Evolutionary conservation across 2,797 vertebrate genomes (phyloP), one percentile per base, ranked within the genome.

Genomic region (Cyclura pinguis): DNA sequence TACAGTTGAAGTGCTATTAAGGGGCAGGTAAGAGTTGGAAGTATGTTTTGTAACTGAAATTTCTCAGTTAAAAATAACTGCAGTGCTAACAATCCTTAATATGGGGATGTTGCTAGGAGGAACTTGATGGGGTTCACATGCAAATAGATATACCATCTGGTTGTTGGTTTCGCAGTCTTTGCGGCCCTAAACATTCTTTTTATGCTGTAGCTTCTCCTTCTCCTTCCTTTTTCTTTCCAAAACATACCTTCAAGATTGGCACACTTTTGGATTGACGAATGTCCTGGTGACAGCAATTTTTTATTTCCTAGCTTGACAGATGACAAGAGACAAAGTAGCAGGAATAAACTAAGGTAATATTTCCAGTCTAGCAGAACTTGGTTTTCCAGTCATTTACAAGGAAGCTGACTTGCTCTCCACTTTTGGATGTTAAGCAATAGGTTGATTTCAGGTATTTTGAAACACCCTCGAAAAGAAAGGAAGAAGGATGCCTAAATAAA

Each of bases 191-290:
- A 42, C 69, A 64, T 89, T 69, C 83, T 59, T 62, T 47, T 90
- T 89, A 78, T 35, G 90, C 77, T 47, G 8, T 12, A 4, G 3
- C 3, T 27, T 69, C 27, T 12, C 59, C 20, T 24, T 76, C 93
- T 14, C 50, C 6, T 85, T 50, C 22, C 20, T 84, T 84, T 89
- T 74, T 57, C 22, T 50, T 84, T 42, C 89, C 94, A 88, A 42
- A 94, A 91, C 92, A 87, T n/a, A 93, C 35, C 38, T 92, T 89
- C 67, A 85, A 86, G 84, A 76, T 92, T 64, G 89, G 18, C 81
- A 52, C 74, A 50, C 84, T 32, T 72, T 47, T 86, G 67, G 20
- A 47, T n/a, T 80, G 42, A 59, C n/a, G 35, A 52, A 81, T 52
- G 35, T 22, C 29, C 12, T 87, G 9, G 2, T 47, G 24, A 42